Base-by-base conservation (phyloP, 2,113 vertebrate species). In the Pteropus alecto region DNA sequence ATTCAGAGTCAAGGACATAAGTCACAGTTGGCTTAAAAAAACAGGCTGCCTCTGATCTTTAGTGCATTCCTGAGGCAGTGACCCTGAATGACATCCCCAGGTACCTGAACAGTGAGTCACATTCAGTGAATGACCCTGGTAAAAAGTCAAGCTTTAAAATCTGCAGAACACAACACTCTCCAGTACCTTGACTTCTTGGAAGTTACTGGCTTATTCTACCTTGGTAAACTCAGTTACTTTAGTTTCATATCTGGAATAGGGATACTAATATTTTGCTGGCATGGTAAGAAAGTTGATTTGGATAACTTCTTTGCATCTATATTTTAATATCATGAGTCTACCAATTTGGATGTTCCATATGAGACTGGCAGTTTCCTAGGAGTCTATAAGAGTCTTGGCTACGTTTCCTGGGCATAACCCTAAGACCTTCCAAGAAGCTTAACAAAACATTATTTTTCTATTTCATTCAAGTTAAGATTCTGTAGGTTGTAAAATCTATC, bases 31-130 rank as follows among this genome's bases (percentile, higher is more conserved):
- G 43, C 79, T 95, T 76, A 51, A 71, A 92, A 92, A 97, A 96
- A 73, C 70, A 85, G 71, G 74, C 46, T 87, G 43, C 68, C 60
- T 93, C 84, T 94, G 84, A 68, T 60, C 81, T 90, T 51, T 13
- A 22, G n/a, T 51, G 16, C 71, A 87, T 89, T 94, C 65, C 97
- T 95, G 79, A 95, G 87, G 71, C 90, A 94, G 70, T 87, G 83
- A 90, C 46, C 85, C 84, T 43, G 54, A 95, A 70, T 18, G 76
- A 58, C n/a, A 82, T 22, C 21, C 68, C 58, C 19, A 84, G 67
- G 58, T 22, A 86, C 70, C 77, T n/a, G 35, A 94, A 56, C 26
- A 73, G 56, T 2, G 15, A 63, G 74, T 88, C 51, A 82, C 14
- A 58, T 85, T 58, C 58, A 74, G 43, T 83, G 22, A 77, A n/a